Conservation (phyloP, 2,113 vertebrate genomes). For the Pygathrix nemaeus region DNA sequence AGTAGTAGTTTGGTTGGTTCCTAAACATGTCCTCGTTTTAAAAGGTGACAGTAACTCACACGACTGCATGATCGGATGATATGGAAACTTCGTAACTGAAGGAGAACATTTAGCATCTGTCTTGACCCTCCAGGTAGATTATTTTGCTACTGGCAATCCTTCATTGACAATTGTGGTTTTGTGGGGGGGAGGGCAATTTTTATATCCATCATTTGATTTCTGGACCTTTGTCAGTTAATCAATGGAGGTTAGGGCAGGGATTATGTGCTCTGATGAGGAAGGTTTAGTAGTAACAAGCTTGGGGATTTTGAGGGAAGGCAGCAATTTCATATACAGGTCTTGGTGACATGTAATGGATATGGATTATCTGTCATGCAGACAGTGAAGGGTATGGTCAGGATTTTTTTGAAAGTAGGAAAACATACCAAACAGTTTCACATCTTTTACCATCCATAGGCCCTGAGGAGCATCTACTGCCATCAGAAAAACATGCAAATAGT, state of each 20-base stretch:
- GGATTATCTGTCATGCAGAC: background rate
- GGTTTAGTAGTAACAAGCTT: background rate
- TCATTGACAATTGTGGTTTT: background rate
- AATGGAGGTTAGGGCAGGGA: background rate
- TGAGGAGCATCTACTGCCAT: background rate
- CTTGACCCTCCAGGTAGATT: background rate
- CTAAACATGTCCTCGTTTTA: slow-evolving; percentile 6
- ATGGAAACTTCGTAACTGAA: background rate
- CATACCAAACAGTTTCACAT: background rate
- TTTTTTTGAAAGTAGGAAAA: background rate
- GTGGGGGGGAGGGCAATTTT: background rate
- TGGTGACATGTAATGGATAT: background rate
- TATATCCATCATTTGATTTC: background rate
- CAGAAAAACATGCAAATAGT: background rate
- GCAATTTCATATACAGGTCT: background rate
- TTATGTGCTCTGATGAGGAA: background rate
- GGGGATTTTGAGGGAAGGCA: background rate
- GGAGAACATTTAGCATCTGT: background rate
- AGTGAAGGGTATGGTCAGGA: background rate
- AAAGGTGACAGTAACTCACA: background rate
- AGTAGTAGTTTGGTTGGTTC: slow-evolving; percentile 35
- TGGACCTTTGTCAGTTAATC: background rate
- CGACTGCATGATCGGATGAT: background rate
- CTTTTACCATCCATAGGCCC: background rate
- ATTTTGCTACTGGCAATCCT: background rate